A percentile compares a stretch with the other conserved stretches of the same genome.
phyloP scores from a whole-genome alignment of 2,888 invertebrate genomes.

The Plebejus anna region DNA sequence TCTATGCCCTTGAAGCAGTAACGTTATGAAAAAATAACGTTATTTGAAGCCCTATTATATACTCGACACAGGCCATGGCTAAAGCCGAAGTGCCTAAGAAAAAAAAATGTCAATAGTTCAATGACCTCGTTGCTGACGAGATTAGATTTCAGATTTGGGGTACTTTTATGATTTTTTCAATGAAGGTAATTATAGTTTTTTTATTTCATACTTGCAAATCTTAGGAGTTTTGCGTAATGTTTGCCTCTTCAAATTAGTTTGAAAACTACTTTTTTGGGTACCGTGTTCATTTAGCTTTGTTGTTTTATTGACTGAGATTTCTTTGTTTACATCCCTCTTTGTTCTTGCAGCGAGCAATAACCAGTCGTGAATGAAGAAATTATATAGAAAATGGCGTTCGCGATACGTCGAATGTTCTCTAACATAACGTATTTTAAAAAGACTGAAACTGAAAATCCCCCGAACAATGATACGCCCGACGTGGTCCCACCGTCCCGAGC shows the following conservation, averaged over 20 bases:
- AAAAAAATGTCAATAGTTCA: neutral
- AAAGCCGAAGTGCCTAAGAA: no score
- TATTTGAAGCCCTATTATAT: no score
- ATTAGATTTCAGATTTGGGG: neutral
- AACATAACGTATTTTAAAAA: constrained; percentile 70
- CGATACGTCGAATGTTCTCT: constrained; percentile 66
- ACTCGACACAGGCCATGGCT: no score
- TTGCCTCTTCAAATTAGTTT: neutral
- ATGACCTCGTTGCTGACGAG: neutral
- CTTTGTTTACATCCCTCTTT: constrained; percentile 23
- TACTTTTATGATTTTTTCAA: neutral
- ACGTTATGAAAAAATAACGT: no score
- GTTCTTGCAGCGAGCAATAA: constrained; percentile 8
- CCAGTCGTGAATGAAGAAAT: constrained; percentile 6
- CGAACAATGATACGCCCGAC: constrained; percentile 35
- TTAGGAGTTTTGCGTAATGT: neutral
- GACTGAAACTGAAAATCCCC: constrained; percentile 50
- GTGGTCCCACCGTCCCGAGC: constrained; percentile 38
- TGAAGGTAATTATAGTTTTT: constrained; percentile 9
- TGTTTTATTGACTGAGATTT: neutral
- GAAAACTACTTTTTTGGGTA: neutral
- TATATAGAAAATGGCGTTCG: constrained; percentile 62
- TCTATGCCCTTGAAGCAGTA: no score
- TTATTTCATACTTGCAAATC: neutral
- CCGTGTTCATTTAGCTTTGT: neutral